Conservation (phyloP, 2,888 invertebrate genomes). For the Hipparchia sbordonii region DNA sequence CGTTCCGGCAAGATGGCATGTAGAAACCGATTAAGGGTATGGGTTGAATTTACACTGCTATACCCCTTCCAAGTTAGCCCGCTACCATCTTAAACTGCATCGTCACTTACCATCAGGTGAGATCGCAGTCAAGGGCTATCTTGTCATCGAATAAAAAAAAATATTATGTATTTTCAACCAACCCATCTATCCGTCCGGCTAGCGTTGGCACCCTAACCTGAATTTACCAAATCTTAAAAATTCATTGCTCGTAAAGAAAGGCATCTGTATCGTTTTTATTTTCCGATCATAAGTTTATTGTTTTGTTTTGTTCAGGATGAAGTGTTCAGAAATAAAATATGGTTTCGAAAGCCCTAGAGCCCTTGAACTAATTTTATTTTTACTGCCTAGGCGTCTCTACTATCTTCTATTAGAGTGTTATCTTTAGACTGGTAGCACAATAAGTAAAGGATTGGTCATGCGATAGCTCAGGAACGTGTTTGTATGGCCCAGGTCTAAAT, state of each 20-base stretch:
- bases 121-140: too few relatives aligned
- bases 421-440: background rate
- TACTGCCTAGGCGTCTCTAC: background rate
- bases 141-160: too few relatives aligned
- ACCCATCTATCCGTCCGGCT: background rate
- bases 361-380: slow-evolving; percentile 31
- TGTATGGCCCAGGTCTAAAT: too few relatives aligned
- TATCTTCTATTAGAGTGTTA: background rate
- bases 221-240: slow-evolving; percentile 3
- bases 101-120: too few relatives aligned
- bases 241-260: slow-evolving; percentile 18
- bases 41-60: too few relatives aligned
- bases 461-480: background rate
- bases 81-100: too few relatives aligned
- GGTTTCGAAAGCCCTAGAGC: slow-evolving; percentile 6
- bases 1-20: too few relatives aligned
- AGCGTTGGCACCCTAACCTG: background rate
- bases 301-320: slow-evolving; percentile 32
- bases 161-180: background rate
- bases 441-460: background rate
- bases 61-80: too few relatives aligned
- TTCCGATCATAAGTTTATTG: slow-evolving; percentile 39
- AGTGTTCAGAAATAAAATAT: slow-evolving; percentile 32
- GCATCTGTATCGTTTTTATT: slow-evolving; percentile 26
- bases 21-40: too few relatives aligned